phyloP scores from a whole-genome alignment of 2,113 vertebrate species.

The Gambusia affinis region DNA sequence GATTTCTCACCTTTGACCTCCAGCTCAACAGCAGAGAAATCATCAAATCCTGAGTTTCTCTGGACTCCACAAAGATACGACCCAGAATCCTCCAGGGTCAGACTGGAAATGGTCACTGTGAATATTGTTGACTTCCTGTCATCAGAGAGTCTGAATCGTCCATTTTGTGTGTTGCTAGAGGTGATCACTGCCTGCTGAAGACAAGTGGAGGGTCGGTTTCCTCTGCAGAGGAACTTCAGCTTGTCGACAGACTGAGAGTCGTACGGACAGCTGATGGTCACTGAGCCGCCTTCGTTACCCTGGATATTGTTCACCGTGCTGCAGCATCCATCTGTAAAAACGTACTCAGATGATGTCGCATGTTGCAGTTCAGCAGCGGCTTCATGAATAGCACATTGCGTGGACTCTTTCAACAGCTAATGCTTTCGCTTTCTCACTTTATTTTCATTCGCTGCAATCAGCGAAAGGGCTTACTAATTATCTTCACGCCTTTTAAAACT shows the following conservation, averaged over 20 bases:
- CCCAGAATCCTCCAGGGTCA: neutral
- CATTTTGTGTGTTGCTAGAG: neutral
- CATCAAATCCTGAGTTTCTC: neutral
- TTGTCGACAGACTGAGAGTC: neutral
- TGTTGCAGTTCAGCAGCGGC: neutral
- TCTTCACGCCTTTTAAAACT: no score
- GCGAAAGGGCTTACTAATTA: no score
- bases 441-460: no score
- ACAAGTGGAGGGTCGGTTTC: conserved; percentile 3
- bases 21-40: neutral
- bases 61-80: neutral
- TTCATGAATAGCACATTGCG: neutral
- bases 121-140: neutral
- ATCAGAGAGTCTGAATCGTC: neutral
- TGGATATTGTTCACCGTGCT: neutral
- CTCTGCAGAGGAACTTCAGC: conserved; percentile 57
- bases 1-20: neutral
- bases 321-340: conserved; percentile 47
- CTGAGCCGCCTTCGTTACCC: conserved; percentile 5
- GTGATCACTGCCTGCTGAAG: conserved; percentile 30
- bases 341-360: neutral
- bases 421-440: neutral
- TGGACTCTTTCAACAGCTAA: neutral
- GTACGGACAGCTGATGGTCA: conserved; percentile 17
- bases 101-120: neutral